These are phyloP conservation scores for Meloidogyne exigua DNA, from an alignment of 1,140 invertebrate genomes.

Conservation along the genomic window DNA sequence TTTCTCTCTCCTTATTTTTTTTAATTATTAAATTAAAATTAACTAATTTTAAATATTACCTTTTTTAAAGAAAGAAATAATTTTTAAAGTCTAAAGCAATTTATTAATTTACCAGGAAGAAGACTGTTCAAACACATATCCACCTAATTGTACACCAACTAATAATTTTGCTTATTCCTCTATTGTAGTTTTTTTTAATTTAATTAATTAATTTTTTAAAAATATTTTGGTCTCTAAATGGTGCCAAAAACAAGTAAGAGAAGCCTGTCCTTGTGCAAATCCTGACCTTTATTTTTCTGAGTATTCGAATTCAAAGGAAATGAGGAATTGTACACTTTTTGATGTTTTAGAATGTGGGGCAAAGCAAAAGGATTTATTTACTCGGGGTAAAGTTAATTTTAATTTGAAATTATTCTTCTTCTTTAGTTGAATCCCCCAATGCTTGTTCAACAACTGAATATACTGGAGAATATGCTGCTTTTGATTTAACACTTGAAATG, in stretches of 20 bases:
- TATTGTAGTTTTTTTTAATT: not conserved
- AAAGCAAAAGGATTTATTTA: constrained; percentile 14
- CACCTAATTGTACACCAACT: constrained; percentile 4
- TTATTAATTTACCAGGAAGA: constrained; percentile 2
- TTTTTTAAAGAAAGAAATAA: too few species aligned
- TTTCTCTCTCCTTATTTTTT: too few species aligned
- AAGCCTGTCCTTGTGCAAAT: constrained; percentile 29
- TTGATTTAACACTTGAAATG: constrained; percentile 31
- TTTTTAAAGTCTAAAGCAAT: too few species aligned
- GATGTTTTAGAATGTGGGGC: constrained; percentile 25
- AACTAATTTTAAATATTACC: too few species aligned
- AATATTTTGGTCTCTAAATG: constrained; percentile 29
- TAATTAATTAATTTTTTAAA: not conserved
- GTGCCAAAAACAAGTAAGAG: constrained; percentile 26
- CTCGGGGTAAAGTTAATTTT: not conserved
- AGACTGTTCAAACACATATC: constrained; percentile 9
- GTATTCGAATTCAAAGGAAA: not conserved
- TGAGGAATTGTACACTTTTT: constrained; percentile 22
- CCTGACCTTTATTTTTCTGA: constrained; percentile 19
- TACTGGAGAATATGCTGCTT: constrained; percentile 15
- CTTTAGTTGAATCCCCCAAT: constrained; percentile 30
- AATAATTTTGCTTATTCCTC: constrained; percentile 21
- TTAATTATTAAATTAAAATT: not conserved
- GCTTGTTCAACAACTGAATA: constrained; percentile 28
- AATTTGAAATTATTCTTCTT: not conserved